Base-by-base conservation (phyloP, 2,797 vertebrate genomes). In the Euthynnus affinis region DNA sequence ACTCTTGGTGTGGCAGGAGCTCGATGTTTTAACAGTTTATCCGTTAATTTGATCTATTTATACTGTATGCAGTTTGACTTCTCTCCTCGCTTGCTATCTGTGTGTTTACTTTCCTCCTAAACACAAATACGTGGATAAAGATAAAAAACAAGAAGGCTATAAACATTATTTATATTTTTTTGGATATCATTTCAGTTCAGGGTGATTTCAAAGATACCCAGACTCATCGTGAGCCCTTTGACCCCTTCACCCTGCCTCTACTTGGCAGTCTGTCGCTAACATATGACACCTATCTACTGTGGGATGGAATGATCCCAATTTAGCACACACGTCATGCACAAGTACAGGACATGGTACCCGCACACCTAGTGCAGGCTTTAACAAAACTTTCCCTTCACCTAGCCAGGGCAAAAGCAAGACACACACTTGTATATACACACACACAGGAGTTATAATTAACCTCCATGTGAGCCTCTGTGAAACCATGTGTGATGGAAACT, bases 301-400 rank as follows among this genome's bases (percentile, higher is more conserved):
- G 6, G 74, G 66, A 74, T 20, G 69, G 74, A 88, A 84, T 66
- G 76, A 44, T 82, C 92, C 66, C 6, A 85, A 93, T 89, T 93
- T 95, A 94, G 68, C 46, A 27, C 56, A 62, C 53, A 27, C 44
- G 53, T 52, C 48, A 58, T 53, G 64, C 42, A 49, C 55, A 56
- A 78, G 65, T 52, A 76, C 32, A 66, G 70, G 27, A 65, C 68
- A 81, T 7, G 27, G 68, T 65, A 76, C 2, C n/a, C 1, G 9
- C 20, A 15, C 55, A 57, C 20, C 59, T 48, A 29, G 15, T 10
- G 6, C 62, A 44, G n/a, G 58, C 64, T 55, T 55, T 44, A 34
- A 83, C 27, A 27, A 74, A 83, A 76, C 9, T 76, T 88, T 84
- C 84, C 85, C 20, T 52, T 76, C 53, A 69, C 58, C 22, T 64